phyloP scores from a whole-genome alignment of 1,140 invertebrate genomes.

The Pachyrhynchus sulphureomaculatus region DNA sequence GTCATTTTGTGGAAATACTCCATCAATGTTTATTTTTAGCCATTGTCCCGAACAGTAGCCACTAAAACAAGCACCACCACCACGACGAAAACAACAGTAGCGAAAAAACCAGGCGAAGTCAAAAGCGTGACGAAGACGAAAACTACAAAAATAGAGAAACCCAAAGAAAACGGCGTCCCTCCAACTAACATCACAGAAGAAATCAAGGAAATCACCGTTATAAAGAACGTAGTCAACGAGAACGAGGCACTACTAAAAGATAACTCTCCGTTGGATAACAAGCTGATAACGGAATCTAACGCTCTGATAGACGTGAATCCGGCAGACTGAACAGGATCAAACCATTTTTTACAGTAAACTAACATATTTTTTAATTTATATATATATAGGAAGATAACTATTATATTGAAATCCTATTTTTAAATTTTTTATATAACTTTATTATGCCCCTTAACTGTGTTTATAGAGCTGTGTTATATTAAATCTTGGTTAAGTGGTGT shows the following conservation, averaged over 20 bases:
- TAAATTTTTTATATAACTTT: constrained; percentile 22
- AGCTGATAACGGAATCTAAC: constrained; percentile 34
- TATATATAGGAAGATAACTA: constrained; percentile 38
- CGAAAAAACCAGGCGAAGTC: constrained; percentile 40
- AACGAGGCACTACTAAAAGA: constrained; percentile 42
- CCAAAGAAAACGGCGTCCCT: constrained; percentile 40
- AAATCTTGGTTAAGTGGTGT: constrained; percentile 8
- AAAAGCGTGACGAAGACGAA: constrained; percentile 31
- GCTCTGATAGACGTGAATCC: constrained; percentile 13
- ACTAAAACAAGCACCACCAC: constrained; percentile 39
- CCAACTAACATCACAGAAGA: constrained; percentile 38
- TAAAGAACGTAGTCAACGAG: constrained; percentile 32
- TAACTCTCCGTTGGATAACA: constrained; percentile 46
- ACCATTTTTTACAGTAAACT: constrained; percentile 15
- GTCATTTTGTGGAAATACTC: no score
- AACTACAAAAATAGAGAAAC: constrained; percentile 43
- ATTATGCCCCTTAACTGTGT: constrained; percentile 29
- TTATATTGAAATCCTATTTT: constrained; percentile 32
- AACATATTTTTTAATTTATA: constrained; percentile 34
- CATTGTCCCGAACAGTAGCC: constrained; percentile 34
- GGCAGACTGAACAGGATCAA: constrained; percentile 35
- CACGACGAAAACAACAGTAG: constrained; percentile 26
- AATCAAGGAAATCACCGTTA: constrained; percentile 37
- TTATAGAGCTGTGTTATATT: constrained; percentile 45
- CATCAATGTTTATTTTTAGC: background rate